Conservation (phyloP, 2,113 vertebrate genomes). For the Alosa alosa region DNA sequence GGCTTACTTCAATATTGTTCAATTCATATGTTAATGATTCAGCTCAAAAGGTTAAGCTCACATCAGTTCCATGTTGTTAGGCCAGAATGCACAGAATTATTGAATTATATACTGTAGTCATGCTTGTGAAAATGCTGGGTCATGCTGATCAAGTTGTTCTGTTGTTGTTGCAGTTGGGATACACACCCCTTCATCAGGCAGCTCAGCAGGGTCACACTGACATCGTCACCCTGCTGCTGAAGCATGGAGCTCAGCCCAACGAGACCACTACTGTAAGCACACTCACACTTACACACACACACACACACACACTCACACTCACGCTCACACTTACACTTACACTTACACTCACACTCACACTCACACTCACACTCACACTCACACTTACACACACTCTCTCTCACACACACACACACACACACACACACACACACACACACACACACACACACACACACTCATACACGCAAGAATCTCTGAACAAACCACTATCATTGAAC, state of each 20-base stretch:
- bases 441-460: background rate
- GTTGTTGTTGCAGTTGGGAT: conserved; percentile 77
- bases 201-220: conserved; percentile 96
- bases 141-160: background rate
- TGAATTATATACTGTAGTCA: background rate
- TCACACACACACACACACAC: background rate
- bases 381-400: background rate
- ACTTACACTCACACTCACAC: no score
- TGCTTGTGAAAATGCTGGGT: background rate
- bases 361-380: background rate
- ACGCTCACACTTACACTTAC: background rate
- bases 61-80: background rate
- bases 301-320: background rate
- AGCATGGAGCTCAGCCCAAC: conserved; percentile 87
- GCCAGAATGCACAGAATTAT: background rate
- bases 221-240: conserved; percentile 90
- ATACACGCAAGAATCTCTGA: background rate
- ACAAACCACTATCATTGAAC: background rate
- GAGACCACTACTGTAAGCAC: conserved; percentile 85
- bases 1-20: background rate
- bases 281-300: background rate
- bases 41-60: background rate
- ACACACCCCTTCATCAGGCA: conserved; percentile 92
- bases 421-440: background rate
- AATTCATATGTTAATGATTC: background rate